Percentiles rank a stretch among this genome's conserved stretches.
phyloP scores from a whole-genome alignment of 1,140 invertebrate genomes.

The Schlechtendalia chinensis region DNA sequence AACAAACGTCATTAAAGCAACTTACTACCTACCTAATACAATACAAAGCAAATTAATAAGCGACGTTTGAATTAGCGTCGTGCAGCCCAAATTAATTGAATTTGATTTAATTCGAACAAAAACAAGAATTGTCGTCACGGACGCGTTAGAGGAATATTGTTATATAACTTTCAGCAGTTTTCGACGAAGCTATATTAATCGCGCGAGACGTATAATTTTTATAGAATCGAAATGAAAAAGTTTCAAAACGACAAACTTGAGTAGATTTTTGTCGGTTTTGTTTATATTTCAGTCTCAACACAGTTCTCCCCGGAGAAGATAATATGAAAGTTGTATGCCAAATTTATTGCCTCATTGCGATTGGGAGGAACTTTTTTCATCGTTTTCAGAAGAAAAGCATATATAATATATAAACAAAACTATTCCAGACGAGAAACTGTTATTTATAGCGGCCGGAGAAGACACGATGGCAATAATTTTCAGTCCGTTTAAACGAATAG shows the following conservation, averaged over 20 bases:
- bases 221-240: slow-evolving; percentile 4
- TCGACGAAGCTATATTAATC: background rate
- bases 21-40: too few relatives aligned
- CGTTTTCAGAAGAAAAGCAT: background rate
- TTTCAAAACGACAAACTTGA: background rate
- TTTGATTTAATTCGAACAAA: too few relatives aligned
- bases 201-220: background rate
- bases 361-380: slow-evolving; percentile 42
- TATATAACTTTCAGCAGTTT: background rate
- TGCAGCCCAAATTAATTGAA: too few relatives aligned
- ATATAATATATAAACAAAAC: slow-evolving; percentile 24
- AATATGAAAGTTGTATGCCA: background rate
- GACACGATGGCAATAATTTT: slow-evolving; percentile 14
- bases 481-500: slow-evolving; percentile 4
- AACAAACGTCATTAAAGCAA: too few relatives aligned
- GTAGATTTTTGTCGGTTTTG: slow-evolving; percentile 22
- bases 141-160: too few relatives aligned
- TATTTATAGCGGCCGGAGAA: background rate
- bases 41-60: too few relatives aligned
- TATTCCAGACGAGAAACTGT: slow-evolving; percentile 12
- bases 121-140: too few relatives aligned
- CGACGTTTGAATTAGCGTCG: too few relatives aligned
- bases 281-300: slow-evolving; percentile 12
- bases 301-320: slow-evolving; percentile 24
- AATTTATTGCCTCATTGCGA: slow-evolving; percentile 19